Conservation (phyloP, 2,888 invertebrate species). For the Hirtodrosophila confusa region DNA sequence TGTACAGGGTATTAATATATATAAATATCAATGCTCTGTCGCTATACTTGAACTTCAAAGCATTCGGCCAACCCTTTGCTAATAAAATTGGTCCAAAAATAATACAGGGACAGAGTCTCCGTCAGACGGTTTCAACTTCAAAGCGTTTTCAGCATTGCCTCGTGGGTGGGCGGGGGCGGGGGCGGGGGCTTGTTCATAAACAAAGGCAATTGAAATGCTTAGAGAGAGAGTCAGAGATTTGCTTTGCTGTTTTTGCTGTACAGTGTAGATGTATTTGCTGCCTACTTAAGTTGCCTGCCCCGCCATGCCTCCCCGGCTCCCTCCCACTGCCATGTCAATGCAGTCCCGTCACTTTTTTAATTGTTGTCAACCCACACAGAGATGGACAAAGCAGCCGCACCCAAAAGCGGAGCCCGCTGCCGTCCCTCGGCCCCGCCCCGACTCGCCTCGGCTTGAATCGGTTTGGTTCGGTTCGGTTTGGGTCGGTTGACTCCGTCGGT, state of each 20-base stretch:
- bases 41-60: conserved; percentile 75
- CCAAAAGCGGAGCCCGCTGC: conserved; percentile 43
- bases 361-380: conserved; percentile 74
- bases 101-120: conserved; percentile 26
- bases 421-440: neutral
- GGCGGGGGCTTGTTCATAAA: conserved; percentile 34
- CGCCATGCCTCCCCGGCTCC: conserved; percentile 3
- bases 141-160: conserved; percentile 44
- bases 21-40: conserved; percentile 58
- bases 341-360: conserved; percentile 64
- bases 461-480: conserved; percentile 27
- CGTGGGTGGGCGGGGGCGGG: conserved; percentile 24
- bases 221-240: conserved; percentile 25
- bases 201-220: conserved; percentile 68
- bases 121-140: conserved; percentile 57
- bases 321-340: conserved; percentile 8
- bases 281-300: conserved; percentile 61
- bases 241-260: conserved; percentile 34
- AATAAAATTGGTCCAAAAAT: conserved; percentile 74
- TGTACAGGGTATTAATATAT: conserved; percentile 15
- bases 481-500: conserved; percentile 49
- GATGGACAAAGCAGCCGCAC: conserved; percentile 68
- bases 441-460: conserved; percentile 10
- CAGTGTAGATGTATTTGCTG: conserved; percentile 51
- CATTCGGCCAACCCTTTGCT: conserved; percentile 68